phyloP scores from a whole-genome alignment of 2,797 vertebrate genomes.

The Phylloscopus collybita region DNA sequence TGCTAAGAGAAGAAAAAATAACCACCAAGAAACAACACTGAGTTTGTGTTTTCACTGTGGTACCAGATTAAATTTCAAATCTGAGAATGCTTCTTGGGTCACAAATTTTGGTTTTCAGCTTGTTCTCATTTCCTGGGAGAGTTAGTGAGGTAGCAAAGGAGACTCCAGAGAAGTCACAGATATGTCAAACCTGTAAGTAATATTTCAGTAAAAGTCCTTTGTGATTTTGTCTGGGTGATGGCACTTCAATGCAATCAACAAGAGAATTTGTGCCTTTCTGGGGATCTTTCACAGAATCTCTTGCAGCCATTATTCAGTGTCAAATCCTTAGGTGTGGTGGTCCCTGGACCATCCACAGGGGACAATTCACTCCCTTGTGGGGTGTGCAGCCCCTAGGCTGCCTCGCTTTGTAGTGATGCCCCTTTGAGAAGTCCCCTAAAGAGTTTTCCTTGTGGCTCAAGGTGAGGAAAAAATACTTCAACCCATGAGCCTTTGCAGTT shows the following conservation, averaged over 20 bases:
- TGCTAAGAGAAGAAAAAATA: not conserved
- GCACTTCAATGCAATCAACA: not conserved
- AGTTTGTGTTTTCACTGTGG: not conserved
- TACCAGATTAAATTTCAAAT: not conserved
- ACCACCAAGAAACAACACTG: not conserved
- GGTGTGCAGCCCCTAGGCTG: too few species aligned
- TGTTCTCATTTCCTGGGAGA: not conserved
- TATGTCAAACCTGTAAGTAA: not conserved
- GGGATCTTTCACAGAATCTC: not conserved
- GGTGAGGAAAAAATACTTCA: too few species aligned
- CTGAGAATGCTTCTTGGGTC: not conserved
- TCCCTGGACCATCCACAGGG: too few species aligned
- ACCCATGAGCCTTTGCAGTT: too few species aligned
- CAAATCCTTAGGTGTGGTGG: not conserved
- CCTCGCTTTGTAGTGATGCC: too few species aligned
- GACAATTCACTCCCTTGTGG: too few species aligned
- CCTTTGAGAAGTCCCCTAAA: too few species aligned
- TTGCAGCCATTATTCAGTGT: not conserved
- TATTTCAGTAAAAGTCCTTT: not conserved
- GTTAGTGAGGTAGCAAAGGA: not conserved
- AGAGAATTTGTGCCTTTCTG: not conserved
- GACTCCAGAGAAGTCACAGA: not conserved
- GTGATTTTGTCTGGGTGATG: not conserved
- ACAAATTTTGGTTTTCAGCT: not conserved
- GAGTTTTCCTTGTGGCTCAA: too few species aligned